Evolutionary conservation across 2,888 invertebrate species (phyloP).

Genomic region (Philonicus albiceps): DNA sequence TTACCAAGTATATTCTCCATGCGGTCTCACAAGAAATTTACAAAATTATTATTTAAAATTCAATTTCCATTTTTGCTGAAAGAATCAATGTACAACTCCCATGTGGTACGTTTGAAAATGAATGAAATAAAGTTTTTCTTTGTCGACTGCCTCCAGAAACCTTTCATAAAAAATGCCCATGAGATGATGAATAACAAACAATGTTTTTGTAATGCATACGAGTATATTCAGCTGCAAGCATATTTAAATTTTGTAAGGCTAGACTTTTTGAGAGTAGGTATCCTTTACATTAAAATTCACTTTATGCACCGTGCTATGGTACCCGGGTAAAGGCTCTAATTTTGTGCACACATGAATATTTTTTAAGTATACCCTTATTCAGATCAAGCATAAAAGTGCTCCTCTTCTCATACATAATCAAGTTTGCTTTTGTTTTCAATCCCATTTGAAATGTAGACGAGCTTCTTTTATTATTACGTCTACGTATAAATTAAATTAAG

Average conservation of each 20-base stretch:
- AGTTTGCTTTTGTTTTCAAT: not conserved
- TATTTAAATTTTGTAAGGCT: not conserved
- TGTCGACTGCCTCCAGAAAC: not conserved
- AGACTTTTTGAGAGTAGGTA: not conserved
- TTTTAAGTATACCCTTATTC: not conserved
- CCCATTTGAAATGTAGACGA: not conserved
- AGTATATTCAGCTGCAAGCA: not conserved
- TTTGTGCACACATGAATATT: not conserved
- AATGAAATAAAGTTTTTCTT: not conserved
- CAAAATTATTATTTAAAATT: not conserved
- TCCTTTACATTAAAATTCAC: not conserved
- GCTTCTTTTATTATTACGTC: not conserved
- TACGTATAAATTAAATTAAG: not conserved
- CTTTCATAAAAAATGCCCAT: not conserved
- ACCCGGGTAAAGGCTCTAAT: not conserved
- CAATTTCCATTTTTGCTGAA: not conserved
- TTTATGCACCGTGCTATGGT: not conserved
- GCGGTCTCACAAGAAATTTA: not conserved
- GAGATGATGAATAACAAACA: not conserved
- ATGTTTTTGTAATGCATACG: not conserved
- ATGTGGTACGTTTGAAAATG: not conserved
- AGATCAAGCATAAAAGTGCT: not conserved
- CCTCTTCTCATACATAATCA: not conserved
- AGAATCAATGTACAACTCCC: not conserved
- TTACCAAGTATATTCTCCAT: no score